Evolutionary conservation across 2,113 vertebrate genomes (phyloP).

Genomic region (Aptenodytes forsteri): DNA sequence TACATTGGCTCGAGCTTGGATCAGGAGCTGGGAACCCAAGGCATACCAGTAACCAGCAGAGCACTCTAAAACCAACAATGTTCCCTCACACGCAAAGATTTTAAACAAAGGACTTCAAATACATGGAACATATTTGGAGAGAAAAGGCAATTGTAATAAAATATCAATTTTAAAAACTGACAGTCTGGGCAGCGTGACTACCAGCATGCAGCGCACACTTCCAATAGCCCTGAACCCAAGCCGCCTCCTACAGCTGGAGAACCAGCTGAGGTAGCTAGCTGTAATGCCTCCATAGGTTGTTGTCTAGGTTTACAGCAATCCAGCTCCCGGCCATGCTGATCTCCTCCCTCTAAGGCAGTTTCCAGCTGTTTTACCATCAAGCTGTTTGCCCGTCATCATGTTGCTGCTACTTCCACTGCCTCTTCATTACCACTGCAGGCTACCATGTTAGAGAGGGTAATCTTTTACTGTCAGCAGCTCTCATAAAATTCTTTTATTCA

Average conservation of each 20-base stretch:
- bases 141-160: background rate
- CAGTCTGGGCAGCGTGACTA: background rate
- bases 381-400: background rate
- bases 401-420: background rate
- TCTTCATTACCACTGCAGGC: background rate
- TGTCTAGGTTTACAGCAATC: background rate
- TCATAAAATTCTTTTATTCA: background rate
- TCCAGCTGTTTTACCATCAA: background rate
- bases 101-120: background rate
- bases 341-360: background rate
- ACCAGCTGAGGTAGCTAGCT: fast-evolving
- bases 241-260: background rate
- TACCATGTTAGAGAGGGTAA: fast-evolving
- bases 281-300: background rate
- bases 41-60: background rate
- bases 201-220: fast-evolving
- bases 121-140: background rate
- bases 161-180: background rate
- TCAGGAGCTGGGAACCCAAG: background rate
- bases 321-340: background rate
- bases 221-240: background rate
- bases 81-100: background rate
- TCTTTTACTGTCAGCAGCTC: background rate
- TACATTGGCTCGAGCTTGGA: background rate
- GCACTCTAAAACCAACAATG: background rate